These are phyloP conservation scores for Papilio aristodemus DNA, from an alignment of 1,140 invertebrate species.

Conservation along the genomic window DNA sequence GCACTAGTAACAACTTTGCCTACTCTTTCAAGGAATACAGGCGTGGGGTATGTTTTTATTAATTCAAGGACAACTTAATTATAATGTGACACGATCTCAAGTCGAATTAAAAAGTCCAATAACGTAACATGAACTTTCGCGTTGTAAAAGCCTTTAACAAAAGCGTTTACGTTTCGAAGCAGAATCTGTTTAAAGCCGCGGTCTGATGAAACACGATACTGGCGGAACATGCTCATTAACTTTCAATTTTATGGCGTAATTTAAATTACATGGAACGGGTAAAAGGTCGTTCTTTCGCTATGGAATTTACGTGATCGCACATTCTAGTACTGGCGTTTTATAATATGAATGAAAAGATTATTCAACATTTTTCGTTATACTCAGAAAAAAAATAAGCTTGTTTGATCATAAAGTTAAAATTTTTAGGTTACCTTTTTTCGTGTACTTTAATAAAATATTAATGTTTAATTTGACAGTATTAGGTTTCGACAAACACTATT, in stretches of 20 bases:
- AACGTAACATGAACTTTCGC: slow-evolving; percentile 3
- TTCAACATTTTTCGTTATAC: too few species aligned
- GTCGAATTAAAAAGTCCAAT: background rate
- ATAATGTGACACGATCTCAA: background rate
- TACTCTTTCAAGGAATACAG: too few species aligned
- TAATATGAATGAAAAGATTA: background rate
- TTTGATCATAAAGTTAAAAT: too few species aligned
- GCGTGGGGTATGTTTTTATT: too few species aligned
- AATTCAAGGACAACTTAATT: background rate
- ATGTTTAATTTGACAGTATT: too few species aligned
- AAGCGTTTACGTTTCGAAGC: slow-evolving; percentile 18
- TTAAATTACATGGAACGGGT: slow-evolving; percentile 28
- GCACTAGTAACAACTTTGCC: too few species aligned
- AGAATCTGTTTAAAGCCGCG: slow-evolving; percentile 25
- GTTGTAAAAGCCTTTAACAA: slow-evolving; percentile 13
- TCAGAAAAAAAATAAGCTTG: too few species aligned
- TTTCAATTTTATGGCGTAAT: slow-evolving; percentile 30
- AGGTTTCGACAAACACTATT: too few species aligned
- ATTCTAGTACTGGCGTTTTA: background rate
- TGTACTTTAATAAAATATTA: too few species aligned
- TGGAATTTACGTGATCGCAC: slow-evolving; percentile 1
- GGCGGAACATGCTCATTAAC: slow-evolving; percentile 29
- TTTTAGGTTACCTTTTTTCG: too few species aligned
- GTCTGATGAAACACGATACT: slow-evolving; percentile 26
- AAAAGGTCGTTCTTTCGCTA: slow-evolving; percentile 10